Percentiles rank a stretch among this genome's conserved stretches.
Conservation (phyloP, 1,140 invertebrate species). For the Colletes latitarsis region DNA sequence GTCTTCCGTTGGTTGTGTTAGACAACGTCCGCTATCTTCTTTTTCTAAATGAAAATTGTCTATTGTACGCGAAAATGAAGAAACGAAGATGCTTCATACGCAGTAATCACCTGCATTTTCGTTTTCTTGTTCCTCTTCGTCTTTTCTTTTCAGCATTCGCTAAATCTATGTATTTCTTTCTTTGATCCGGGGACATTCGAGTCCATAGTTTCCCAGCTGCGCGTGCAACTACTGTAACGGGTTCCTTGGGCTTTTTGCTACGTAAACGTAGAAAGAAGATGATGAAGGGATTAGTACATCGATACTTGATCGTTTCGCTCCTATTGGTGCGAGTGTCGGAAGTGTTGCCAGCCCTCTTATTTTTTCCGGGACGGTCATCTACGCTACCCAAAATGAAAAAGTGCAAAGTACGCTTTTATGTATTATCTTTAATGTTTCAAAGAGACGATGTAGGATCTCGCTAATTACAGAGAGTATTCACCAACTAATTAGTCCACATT, state of each 20-base stretch:
- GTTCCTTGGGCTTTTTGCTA: conserved; percentile 69
- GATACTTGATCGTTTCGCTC: conserved; percentile 3
- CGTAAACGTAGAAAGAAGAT: conserved; percentile 73
- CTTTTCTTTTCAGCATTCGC: conserved; percentile 73
- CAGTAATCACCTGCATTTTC: conserved; percentile 37
- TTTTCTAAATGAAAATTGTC: neutral
- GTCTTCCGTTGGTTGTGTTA: neutral
- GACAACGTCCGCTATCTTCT: neutral
- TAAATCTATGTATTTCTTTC: conserved; percentile 75
- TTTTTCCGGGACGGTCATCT: conserved; percentile 60
- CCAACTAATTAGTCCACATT: too few species aligned
- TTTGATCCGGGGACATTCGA: conserved; percentile 67
- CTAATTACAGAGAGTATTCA: neutral
- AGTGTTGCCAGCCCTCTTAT: neutral
- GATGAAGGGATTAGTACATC: conserved; percentile 74
- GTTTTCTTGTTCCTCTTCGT: conserved; percentile 47
- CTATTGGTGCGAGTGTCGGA: neutral
- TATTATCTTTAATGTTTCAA: conserved; percentile 3
- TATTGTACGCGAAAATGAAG: neutral
- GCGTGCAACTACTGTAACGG: conserved; percentile 71
- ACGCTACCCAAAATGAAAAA: conserved; percentile 70
- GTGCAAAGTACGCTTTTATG: conserved; percentile 59
- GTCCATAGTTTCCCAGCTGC: conserved; percentile 75
- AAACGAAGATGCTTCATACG: neutral
- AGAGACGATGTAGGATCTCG: neutral